Conservation (phyloP, 53 echinoderm and acorn worm species). For the Pentamera pediparva region DNA sequence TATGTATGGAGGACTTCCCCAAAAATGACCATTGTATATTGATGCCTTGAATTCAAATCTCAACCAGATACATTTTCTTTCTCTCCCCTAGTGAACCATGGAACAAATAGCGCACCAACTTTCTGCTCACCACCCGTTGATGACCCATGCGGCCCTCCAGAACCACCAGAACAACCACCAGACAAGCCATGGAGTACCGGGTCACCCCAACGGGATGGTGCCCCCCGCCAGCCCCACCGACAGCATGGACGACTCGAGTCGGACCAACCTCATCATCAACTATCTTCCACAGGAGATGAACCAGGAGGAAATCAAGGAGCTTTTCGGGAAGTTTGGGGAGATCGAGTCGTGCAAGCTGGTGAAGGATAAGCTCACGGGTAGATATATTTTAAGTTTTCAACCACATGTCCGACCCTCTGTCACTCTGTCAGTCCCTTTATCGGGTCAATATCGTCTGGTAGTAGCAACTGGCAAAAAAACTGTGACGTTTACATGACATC, state of each 20-base stretch:
- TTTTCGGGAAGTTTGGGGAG: conserved; percentile 93
- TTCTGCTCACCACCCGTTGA: conserved; percentile 36
- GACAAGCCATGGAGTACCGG: conserved; percentile 49
- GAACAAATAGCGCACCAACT: conserved; percentile 25
- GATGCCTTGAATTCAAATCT: too few relatives aligned
- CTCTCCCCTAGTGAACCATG: neutral
- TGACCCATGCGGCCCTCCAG: conserved; percentile 27
- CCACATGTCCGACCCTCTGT: neutral
- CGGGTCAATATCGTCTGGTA: too few relatives aligned
- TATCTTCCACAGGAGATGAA: conserved; percentile 97
- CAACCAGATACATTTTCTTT: too few relatives aligned
- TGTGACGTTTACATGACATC: too few relatives aligned
- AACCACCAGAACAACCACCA: conserved; percentile 34
- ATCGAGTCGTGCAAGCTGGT: conserved; percentile 97
- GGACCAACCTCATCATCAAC: conserved; percentile 96
- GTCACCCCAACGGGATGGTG: conserved; percentile 83
- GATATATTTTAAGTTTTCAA: neutral
- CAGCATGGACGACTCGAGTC: conserved; percentile 72
- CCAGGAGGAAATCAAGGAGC: conserved; percentile 91
- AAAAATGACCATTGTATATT: too few relatives aligned
- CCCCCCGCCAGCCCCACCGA: conserved; percentile 35
- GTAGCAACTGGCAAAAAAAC: too few relatives aligned
- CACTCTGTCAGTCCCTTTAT: neutral
- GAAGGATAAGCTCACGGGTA: conserved; percentile 94
- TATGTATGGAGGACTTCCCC: too few relatives aligned